Evolutionary conservation across 1,140 invertebrate species (phyloP), one percentile per base, ranked within the genome.

Genomic region (Drosophila murphyi): DNA sequence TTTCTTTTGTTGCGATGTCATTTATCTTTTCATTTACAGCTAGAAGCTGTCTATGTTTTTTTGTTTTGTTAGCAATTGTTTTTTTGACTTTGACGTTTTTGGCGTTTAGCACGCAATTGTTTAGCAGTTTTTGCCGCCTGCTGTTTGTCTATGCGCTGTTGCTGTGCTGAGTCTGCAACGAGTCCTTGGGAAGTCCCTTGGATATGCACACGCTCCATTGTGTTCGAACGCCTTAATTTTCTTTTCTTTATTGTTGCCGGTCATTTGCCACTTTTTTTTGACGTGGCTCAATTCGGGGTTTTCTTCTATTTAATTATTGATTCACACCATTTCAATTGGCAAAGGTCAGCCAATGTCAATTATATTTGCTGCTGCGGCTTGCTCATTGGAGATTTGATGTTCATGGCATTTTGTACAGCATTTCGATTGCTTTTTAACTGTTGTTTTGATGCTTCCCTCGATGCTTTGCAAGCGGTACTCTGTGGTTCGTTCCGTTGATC

Each of bases 91-190:
- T 88, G 85, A 89, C 85, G 63, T 83, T 89, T 88, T 85, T 88
- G 85, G 80, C 77, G 83, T 85, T 89, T 78, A 89, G 80, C 85
- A 88, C 85, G 85, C 85, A 88, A 88, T 88, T 88, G 85, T 90
- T 88, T 89, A 74, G 80, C 85, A 85, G 77, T 88, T 82, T 81
- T 82, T 74, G 72, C 65, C 65, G 75, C 56, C 62, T 59, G 39
- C 52, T 65, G 74, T 70, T 79, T 68, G 79, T 69, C 62, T 65
- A 52, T 77, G 79, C 59, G 39, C 39, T 51, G 35, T 63, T 61
- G 43, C 51, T 60, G 60, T 60, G 52, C 55, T 78, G 67, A 76
- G 67, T 61, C 67, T 72, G 72, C 65, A 78, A 6, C 47, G 56
- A 68, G 68, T 71, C 61, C 69, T 76, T 76, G 54, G 20, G 20